Evolutionary conservation across 1,140 invertebrate genomes (phyloP), one percentile per base, ranked within the genome.

Genomic region (Sitophilus oryzae): DNA sequence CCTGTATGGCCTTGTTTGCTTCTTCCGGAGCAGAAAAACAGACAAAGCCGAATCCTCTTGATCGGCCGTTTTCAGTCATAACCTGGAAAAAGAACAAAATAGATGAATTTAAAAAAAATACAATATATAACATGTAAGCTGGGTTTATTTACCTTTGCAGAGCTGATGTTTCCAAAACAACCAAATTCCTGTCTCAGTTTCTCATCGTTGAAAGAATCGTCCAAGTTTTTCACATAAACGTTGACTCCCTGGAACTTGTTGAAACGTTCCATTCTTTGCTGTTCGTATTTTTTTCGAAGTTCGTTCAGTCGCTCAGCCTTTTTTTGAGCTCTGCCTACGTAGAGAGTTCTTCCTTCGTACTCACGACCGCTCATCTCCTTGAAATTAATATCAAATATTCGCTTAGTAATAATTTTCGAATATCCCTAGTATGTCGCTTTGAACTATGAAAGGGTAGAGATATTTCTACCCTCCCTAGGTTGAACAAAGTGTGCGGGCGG

Each of bases 41-140:
- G 3, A 99, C 97, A 74, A 99, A 99, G 14, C 97, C 97, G 74
- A 99, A 99, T 21, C 97, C 97, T 76, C 97, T 98, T 67, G 89
- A 91, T 49, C 89, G 83, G 11, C 89, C 89, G 63, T 93, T 89
- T 66, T 96, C 92, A 69, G 88, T 79, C 93, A 96, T 96, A 0
- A 94, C 42, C 53, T 52, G 10, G 6, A 40, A 36, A 9, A 5
- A n/a, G 21, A 9, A 16, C 9, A 25, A 11, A 5, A 21, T 25
- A 14, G 14, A 14, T 30, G 22, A 30, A 37, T 8, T 15, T 5
- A 38, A 5, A n/a, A 38, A 4, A 9, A 38, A 8, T 15, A 5
- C 6, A 5, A 38, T n/a, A 9, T 9, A n/a, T 38, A 5, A 14
- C n/a, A n/a, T n/a, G n/a, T n/a, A n/a, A n/a, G n/a, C n/a, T n/a